A percentile compares a stretch with the other conserved stretches of the same genome.
These are phyloP conservation scores for Pseudois nayaur DNA, from an alignment of 2,113 vertebrate species.

Conservation along the genomic window DNA sequence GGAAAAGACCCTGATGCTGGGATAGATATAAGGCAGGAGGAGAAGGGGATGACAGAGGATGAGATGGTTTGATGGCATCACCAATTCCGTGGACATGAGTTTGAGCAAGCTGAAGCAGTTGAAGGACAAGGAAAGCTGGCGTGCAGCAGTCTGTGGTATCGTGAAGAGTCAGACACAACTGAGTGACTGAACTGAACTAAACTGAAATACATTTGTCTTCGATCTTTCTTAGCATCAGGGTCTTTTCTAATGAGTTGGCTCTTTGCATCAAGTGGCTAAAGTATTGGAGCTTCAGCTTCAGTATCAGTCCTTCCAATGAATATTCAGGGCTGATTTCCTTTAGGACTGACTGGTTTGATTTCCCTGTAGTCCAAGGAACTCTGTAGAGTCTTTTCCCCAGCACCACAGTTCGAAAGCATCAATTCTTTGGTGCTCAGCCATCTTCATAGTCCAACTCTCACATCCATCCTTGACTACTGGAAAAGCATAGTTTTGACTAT, in stretches of 20 bases:
- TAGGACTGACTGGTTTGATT: not conserved
- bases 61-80: not conserved
- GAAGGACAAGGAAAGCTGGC: not conserved
- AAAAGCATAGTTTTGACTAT: not conserved
- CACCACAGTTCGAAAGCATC: not conserved
- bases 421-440: not conserved
- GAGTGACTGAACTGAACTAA: not conserved
- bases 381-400: not conserved
- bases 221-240: not conserved
- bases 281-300: not conserved
- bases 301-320: not conserved
- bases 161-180: fast-evolving
- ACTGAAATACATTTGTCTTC: not conserved
- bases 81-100: not conserved
- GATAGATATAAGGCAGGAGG: not conserved
- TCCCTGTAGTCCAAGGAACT: not conserved
- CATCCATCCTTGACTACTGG: not conserved
- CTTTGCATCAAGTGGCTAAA: not conserved
- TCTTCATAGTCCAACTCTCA: not conserved
- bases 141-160: not conserved
- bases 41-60: not conserved
- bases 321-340: not conserved
- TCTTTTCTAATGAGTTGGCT: not conserved
- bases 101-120: not conserved
- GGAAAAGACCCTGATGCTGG: not conserved